Percentiles rank a stretch among this genome's conserved stretches.
These are phyloP conservation scores for Aphidius colemani DNA, from an alignment of 2,888 invertebrate genomes.

Conservation along the genomic window DNA sequence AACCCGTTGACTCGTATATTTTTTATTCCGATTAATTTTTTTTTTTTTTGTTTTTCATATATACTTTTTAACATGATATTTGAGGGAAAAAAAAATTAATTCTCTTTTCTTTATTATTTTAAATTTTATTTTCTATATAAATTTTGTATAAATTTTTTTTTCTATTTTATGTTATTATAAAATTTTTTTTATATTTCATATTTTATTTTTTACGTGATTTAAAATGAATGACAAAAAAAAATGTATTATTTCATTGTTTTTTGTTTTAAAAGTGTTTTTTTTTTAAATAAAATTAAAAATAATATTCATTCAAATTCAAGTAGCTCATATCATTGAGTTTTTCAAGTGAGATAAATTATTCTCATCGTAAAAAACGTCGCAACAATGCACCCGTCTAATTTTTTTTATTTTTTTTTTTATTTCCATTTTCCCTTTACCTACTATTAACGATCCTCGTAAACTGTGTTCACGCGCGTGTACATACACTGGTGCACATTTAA, in stretches of 20 bases:
- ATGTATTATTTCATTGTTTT: too few species aligned
- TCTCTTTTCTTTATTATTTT: too few species aligned
- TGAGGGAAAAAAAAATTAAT: slow-evolving; percentile 1
- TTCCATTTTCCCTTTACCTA: background rate
- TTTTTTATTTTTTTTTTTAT: background rate
- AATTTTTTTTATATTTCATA: too few species aligned
- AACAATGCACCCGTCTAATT: slow-evolving; percentile 24
- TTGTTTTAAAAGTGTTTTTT: too few species aligned
- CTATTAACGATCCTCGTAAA: slow-evolving; percentile 24
- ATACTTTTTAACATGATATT: slow-evolving; percentile 17
- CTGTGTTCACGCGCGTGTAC: slow-evolving; percentile 19
- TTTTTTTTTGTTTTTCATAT: background rate
- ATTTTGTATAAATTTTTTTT: slow-evolving; percentile 4
- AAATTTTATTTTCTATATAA: too few species aligned
- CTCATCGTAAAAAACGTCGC: slow-evolving; percentile 25
- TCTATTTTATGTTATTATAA: background rate
- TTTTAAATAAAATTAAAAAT: too few species aligned
- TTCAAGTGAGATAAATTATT: slow-evolving; percentile 23
- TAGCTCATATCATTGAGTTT: background rate
- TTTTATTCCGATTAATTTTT: slow-evolving; percentile 1
- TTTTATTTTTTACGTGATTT: too few species aligned
- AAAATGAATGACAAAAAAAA: too few species aligned
- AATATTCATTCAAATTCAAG: too few species aligned
- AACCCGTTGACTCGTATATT: background rate
- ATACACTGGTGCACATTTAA: background rate